Conservation (phyloP, 2,888 invertebrate genomes). For the Nesidiocoris tenuis region DNA sequence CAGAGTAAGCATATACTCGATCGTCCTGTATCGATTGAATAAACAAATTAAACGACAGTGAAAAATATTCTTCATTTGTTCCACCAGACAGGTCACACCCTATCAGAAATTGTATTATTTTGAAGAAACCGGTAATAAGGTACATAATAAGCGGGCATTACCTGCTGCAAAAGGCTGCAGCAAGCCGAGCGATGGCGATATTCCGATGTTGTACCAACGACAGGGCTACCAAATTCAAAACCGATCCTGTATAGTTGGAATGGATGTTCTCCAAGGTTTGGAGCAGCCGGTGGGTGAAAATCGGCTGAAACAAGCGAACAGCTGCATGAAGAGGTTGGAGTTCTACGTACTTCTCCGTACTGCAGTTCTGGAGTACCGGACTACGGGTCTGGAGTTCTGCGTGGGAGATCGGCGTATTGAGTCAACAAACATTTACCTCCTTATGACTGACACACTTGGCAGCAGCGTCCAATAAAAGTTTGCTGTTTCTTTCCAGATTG, state of each 20-base stretch:
- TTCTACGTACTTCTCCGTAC: too few species aligned
- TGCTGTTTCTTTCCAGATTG: conserved; percentile 38
- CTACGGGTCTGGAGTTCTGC: too few species aligned
- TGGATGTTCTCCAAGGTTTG: conserved; percentile 70
- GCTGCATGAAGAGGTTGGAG: too few species aligned
- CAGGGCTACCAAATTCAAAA: conserved; percentile 64
- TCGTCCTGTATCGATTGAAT: conserved; percentile 55
- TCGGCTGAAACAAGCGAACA: conserved; percentile 61
- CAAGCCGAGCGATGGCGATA: conserved; percentile 65
- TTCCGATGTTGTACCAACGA: conserved; percentile 68
- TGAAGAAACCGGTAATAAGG: too few species aligned
- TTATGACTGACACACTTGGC: conserved; percentile 38
- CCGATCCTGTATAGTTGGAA: conserved; percentile 69
- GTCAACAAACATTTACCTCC: conserved; percentile 37
- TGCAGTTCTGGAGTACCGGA: too few species aligned
- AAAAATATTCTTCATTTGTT: too few species aligned
- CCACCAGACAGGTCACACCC: too few species aligned
- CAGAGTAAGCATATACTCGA: conserved; percentile 67
- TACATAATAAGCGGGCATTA: too few species aligned
- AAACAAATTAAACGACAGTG: too few species aligned
- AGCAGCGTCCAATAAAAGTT: conserved; percentile 37
- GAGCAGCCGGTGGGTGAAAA: conserved; percentile 67
- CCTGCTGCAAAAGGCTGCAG: conserved; percentile 71
- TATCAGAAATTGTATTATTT: too few species aligned
- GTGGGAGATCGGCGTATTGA: too few species aligned